These are phyloP conservation scores for Diplodus sargus DNA, from an alignment of 2,797 vertebrate genomes.

Conservation along the genomic window DNA sequence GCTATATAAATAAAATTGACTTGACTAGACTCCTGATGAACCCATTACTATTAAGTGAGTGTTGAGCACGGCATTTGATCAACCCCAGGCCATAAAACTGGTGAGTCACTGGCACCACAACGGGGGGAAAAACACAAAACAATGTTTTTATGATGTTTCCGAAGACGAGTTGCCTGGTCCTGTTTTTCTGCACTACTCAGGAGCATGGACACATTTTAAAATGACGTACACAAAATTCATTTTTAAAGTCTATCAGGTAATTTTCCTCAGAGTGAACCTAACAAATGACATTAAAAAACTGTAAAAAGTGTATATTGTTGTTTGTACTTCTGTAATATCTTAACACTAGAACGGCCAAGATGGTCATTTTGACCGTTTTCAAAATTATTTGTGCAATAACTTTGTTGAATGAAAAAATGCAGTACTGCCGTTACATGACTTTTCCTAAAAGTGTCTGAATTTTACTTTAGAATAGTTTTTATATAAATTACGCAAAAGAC, in stretches of 20 bases:
- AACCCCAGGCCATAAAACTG: constrained; percentile 19
- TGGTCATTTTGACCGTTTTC: no score
- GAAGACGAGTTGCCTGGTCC: constrained; percentile 9
- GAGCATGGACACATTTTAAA: background rate
- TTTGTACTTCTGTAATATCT: no score
- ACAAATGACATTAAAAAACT: background rate
- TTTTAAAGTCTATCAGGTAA: background rate
- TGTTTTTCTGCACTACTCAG: background rate
- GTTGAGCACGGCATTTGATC: constrained; percentile 18
- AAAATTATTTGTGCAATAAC: no score
- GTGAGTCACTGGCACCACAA: constrained; percentile 35
- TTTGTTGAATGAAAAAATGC: no score
- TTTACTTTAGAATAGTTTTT: no score
- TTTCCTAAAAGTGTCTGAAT: no score
- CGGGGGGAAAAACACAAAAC: constrained; percentile 8
- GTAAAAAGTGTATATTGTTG: constrained; percentile 4
- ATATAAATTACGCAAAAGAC: no score
- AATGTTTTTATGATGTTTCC: constrained; percentile 32
- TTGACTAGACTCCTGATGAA: constrained; percentile 15
- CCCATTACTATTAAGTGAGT: constrained; percentile 10
- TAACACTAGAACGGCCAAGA: no score
- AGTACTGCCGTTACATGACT: no score
- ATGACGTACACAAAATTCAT: background rate
- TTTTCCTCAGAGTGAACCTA: background rate
- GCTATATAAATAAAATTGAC: background rate